Conservation (phyloP, 2,797 vertebrate species). For the Columba guinea region DNA sequence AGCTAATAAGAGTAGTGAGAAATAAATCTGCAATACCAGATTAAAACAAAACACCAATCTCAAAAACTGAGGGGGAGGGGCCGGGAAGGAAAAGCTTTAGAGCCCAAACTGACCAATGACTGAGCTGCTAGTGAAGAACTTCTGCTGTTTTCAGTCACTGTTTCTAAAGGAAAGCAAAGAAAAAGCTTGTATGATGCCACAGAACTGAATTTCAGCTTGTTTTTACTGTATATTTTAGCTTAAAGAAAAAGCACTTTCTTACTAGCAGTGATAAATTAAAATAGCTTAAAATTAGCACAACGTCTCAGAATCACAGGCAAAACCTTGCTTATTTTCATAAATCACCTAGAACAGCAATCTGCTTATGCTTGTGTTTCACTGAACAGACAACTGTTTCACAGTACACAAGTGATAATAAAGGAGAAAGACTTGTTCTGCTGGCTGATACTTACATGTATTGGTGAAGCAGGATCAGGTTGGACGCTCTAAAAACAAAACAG, state of each 20-base stretch:
- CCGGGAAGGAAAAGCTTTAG: neutral
- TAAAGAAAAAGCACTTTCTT: neutral
- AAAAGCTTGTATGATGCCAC: neutral
- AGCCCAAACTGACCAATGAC: neutral
- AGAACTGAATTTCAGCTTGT: neutral
- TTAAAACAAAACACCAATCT: neutral
- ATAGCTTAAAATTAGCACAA: neutral
- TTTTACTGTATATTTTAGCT: neutral
- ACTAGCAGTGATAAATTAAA: neutral
- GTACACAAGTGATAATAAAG: neutral
- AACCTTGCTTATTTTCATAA: neutral
- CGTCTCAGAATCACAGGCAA: neutral
- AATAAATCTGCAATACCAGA: neutral
- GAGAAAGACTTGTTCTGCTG: neutral
- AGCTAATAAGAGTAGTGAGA: neutral
- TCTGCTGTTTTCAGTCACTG: neutral
- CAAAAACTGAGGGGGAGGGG: neutral
- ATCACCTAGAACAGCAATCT: neutral
- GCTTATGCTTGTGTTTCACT: neutral
- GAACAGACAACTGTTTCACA: neutral
- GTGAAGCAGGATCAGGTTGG: conserved; percentile 97
- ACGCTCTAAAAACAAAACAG: conserved; percentile 88
- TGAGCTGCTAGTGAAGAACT: neutral
- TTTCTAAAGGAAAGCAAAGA: neutral
- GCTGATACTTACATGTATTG: conserved; percentile 90